A percentile compares a stretch with the other conserved stretches of the same genome.
Conservation (phyloP, 2,797 vertebrate species). For the Ptychadena robeensis region DNA sequence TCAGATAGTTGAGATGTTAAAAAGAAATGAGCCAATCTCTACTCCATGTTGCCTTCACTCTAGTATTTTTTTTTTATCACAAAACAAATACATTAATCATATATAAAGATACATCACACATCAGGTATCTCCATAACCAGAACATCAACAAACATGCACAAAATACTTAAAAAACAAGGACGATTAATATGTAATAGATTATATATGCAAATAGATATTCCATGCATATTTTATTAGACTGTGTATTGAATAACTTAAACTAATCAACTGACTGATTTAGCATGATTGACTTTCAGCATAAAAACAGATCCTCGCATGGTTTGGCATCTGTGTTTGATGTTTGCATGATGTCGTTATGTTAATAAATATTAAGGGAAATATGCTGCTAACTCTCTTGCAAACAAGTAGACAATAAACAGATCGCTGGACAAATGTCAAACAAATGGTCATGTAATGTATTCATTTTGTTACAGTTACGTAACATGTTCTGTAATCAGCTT, state of each 20-base stretch:
- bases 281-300: not conserved
- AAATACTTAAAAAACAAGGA: not conserved
- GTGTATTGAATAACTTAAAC: not conserved
- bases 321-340: not conserved
- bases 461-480: not conserved
- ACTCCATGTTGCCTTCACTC: too few species aligned
- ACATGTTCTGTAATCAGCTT: not conserved
- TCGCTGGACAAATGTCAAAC: not conserved
- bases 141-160: not conserved
- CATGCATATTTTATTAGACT: not conserved
- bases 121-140: too few species aligned
- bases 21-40: too few species aligned
- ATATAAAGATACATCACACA: too few species aligned
- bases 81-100: too few species aligned
- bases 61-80: too few species aligned
- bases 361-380: not conserved
- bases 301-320: not conserved
- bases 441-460: not conserved
- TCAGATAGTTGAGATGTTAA: too few species aligned
- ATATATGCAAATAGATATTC: not conserved
- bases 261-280: not conserved
- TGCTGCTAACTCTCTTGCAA: not conserved
- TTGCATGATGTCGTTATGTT: not conserved
- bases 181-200: constrained; percentile 3
- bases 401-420: constrained; percentile 8